phyloP scores from a whole-genome alignment of 2,113 vertebrate species.

The Malurus cyaneus region DNA sequence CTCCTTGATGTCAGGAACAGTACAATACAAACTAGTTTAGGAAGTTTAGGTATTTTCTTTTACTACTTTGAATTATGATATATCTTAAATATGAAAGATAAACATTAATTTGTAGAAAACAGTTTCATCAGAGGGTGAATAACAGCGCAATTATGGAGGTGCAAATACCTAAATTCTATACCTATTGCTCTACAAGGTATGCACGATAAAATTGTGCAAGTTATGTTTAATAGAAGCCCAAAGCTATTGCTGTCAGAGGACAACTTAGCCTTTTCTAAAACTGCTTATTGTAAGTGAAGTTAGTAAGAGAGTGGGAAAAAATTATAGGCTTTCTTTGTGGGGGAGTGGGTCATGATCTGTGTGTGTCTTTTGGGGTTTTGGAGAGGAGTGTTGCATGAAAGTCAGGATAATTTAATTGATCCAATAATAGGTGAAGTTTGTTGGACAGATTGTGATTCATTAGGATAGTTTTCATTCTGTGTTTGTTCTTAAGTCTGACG shows the following conservation, averaged over 20 bases:
- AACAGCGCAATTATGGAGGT: background rate
- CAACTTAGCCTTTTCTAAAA: background rate
- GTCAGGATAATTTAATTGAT: background rate
- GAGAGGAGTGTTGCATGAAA: background rate
- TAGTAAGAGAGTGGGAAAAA: background rate
- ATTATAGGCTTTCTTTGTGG: background rate
- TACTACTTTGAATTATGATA: background rate
- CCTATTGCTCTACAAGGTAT: background rate
- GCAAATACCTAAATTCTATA: background rate
- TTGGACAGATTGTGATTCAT: background rate
- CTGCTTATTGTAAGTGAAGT: background rate
- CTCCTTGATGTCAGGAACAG: background rate
- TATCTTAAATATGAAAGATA: background rate
- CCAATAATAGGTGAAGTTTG: background rate
- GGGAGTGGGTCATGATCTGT: rapidly evolving
- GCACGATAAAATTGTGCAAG: background rate
- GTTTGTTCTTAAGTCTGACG: background rate
- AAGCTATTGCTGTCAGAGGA: background rate
- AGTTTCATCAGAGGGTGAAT: background rate
- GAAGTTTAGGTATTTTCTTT: background rate
- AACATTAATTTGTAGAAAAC: background rate
- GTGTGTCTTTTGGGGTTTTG: background rate
- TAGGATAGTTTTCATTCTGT: background rate
- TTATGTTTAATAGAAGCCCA: background rate
- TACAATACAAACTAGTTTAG: background rate